Percentiles rank a stretch among this genome's conserved stretches.
Evolutionary conservation across 2,797 vertebrate species (phyloP).

Genomic region (Pipistrellus nathusii): DNA sequence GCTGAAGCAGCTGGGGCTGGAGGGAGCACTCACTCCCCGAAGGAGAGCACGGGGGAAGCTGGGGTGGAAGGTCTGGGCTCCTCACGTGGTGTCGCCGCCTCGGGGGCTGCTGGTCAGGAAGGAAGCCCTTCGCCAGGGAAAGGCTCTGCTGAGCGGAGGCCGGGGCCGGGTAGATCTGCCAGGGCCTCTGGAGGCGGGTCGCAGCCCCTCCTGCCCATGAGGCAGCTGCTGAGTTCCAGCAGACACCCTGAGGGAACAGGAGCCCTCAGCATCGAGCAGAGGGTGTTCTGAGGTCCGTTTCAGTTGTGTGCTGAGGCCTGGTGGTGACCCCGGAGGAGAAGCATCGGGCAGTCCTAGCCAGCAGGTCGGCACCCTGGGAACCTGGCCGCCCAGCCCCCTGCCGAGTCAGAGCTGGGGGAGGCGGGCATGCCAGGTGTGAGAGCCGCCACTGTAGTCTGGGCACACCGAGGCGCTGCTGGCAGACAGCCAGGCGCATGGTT

Average conservation of each 20-base stretch:
- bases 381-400: background rate
- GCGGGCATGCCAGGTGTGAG: background rate
- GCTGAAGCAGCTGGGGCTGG: fast-evolving
- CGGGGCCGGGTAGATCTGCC: background rate
- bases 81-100: background rate
- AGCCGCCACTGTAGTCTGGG: background rate
- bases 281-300: too few species aligned
- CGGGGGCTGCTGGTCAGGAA: background rate
- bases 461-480: too few species aligned
- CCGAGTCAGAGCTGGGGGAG: background rate
- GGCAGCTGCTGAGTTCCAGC: too few species aligned
- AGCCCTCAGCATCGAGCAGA: background rate
- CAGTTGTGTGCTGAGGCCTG: fast-evolving
- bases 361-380: background rate
- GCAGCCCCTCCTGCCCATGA: fast-evolving
- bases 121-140: background rate
- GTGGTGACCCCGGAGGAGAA: too few species aligned
- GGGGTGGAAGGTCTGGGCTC: fast-evolving
- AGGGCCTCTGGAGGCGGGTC: background rate
- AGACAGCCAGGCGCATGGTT: fast-evolving
- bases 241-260: background rate
- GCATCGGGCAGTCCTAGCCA: background rate
- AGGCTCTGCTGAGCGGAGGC: too few species aligned
- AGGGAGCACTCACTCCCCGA: too few species aligned
- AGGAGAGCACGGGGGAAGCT: background rate